These are phyloP conservation scores for Agrochola lota DNA, from an alignment of 2,888 invertebrate species.

Conservation along the genomic window DNA sequence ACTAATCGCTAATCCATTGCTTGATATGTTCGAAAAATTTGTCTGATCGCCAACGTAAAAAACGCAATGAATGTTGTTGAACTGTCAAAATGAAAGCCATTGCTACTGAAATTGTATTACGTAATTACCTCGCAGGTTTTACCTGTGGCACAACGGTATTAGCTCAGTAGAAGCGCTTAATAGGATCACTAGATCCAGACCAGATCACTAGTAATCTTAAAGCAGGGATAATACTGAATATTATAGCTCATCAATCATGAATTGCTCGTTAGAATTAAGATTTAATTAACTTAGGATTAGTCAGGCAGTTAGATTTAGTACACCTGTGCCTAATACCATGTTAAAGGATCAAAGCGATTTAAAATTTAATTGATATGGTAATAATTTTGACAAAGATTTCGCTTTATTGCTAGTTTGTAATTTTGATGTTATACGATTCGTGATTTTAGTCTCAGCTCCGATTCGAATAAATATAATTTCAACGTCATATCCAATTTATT, in stretches of 20 bases:
- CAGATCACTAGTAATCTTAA: background rate
- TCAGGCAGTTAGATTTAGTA: conserved; percentile 33
- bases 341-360: conserved; percentile 22
- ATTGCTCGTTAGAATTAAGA: conserved; percentile 33
- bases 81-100: too few species aligned
- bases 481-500: background rate
- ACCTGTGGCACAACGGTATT: background rate
- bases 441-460: background rate
- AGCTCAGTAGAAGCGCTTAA: background rate
- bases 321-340: conserved; percentile 42
- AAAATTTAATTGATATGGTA: conserved; percentile 42
- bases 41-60: too few species aligned
- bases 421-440: background rate
- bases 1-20: too few species aligned
- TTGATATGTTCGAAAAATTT: too few species aligned
- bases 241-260: conserved; percentile 36
- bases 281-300: conserved; percentile 51
- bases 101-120: too few species aligned
- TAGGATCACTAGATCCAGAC: background rate
- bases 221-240: conserved; percentile 7
- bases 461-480: background rate
- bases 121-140: background rate
- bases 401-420: conserved; percentile 10
- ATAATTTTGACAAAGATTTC: background rate
- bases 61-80: too few species aligned